Conservation (phyloP, 2,888 invertebrate species). For the Drosophila cyrtoloma region DNA sequence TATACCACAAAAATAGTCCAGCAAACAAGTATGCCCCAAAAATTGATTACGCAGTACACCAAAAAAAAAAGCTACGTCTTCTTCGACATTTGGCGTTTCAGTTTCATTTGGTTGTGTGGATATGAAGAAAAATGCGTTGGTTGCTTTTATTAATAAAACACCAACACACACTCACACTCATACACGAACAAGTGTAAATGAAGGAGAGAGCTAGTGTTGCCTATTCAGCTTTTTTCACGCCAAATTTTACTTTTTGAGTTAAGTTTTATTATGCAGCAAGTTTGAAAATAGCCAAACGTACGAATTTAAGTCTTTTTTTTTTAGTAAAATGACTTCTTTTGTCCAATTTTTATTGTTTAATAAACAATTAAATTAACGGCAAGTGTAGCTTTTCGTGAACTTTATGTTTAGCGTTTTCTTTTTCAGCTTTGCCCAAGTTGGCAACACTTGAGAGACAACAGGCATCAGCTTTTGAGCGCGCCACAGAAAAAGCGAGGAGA, state of each 20-base stretch:
- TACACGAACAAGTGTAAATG: conserved; percentile 61
- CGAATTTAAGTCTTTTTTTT: neutral
- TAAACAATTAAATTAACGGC: neutral
- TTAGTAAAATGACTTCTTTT: neutral
- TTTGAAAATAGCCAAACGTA: neutral
- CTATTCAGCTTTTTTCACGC: conserved; percentile 7
- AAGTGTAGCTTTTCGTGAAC: neutral
- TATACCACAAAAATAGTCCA: conserved; percentile 58
- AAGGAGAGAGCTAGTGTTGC: conserved; percentile 29
- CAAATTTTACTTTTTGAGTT: neutral
- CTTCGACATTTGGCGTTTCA: conserved; percentile 54
- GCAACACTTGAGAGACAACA: conserved; percentile 4
- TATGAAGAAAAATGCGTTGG: conserved; percentile 73
- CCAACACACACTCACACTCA: conserved; percentile 36
- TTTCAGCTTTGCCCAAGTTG: neutral
- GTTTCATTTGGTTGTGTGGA: conserved; percentile 52
- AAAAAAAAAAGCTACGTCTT: conserved; percentile 40
- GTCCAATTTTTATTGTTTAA: neutral
- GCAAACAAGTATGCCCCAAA: conserved; percentile 48
- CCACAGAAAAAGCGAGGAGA: neutral
- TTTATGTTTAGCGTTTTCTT: neutral
- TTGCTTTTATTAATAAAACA: conserved; percentile 77
- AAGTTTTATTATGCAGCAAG: neutral
- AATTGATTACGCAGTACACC: conserved; percentile 74
- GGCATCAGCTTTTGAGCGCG: conserved; percentile 55